phyloP scores from a whole-genome alignment of 35 echinoderm and acorn worm genomes.

The Ophioderma brevispina region DNA sequence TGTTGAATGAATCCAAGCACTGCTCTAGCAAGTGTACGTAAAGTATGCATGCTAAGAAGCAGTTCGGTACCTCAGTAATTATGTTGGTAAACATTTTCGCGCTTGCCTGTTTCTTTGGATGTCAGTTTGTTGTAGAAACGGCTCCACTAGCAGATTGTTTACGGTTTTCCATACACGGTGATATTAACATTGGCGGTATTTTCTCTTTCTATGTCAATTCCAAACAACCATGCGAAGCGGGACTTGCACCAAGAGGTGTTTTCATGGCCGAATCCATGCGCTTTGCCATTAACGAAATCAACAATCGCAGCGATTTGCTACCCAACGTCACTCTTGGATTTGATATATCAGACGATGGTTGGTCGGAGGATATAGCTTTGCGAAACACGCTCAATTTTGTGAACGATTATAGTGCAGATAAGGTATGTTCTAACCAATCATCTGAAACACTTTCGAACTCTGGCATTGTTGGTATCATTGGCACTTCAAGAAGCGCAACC shows the following conservation, averaged over 20 bases:
- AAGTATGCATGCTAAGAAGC: too few species aligned
- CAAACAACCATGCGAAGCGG: background rate
- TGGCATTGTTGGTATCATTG: slow-evolving; percentile 32
- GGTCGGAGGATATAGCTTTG: slow-evolving; percentile 18
- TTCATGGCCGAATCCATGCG: slow-evolving; percentile 37
- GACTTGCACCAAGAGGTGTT: background rate
- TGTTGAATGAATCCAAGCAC: too few species aligned
- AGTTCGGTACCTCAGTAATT: too few species aligned
- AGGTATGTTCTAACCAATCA: background rate
- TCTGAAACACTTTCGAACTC: background rate
- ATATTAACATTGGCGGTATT: slow-evolving; percentile 27
- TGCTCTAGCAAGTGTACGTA: too few species aligned
- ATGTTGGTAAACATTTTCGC: background rate
- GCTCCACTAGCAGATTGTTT: background rate
- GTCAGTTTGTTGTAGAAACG: background rate
- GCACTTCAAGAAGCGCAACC: slow-evolving; percentile 36
- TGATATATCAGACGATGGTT: slow-evolving; percentile 41
- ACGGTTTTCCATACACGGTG: background rate
- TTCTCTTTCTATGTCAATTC: slow-evolving; percentile 12
- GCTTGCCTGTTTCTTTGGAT: background rate
- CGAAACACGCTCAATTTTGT: slow-evolving; percentile 7
- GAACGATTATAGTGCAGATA: background rate
- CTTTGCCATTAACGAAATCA: slow-evolving; percentile 38
- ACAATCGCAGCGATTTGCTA: slow-evolving; percentile 17
- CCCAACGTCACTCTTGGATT: slow-evolving; percentile 41